Evolutionary conservation across 2,797 vertebrate genomes (phyloP), one percentile per base, ranked within the genome.

Genomic region (Cygnus olor): DNA sequence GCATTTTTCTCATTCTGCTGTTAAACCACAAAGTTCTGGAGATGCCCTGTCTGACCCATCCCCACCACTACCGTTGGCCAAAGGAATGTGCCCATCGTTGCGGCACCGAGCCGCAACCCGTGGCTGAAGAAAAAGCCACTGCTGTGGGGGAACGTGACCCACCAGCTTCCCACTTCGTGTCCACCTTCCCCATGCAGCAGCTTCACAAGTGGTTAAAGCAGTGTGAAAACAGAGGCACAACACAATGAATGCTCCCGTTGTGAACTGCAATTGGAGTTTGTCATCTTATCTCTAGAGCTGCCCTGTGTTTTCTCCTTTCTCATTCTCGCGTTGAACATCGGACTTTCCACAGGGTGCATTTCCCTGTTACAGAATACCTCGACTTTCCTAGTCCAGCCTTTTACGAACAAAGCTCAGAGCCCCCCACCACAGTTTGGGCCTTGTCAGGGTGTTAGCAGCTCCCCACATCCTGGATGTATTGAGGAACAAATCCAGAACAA

Each of bases 401-500:
- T 72, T 34, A 36, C 0, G 6, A 44, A 45, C 12, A 38, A 47
- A 32, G 36, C 70, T 60, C 7, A 1, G n/a, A 53, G 7, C 56
- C 17, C 9, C 38, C 14, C 54, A 19, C 25, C 4, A 2, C 69
- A 42, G 5, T 34, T 2, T 32, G 30, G 90, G 34, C 64, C 14
- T 14, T 8, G 10, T 22, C 36, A 24, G 11, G 34, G 28, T 30
- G 18, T 32, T 54, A 69, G 49, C 0, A 0, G 14, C 24, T 54
- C 14, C 70, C 27, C 0, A 0, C 53, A 47, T 20, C 34, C n/a
- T 8, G 34, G 14, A 25, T 47, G 19, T 42, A 24, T 36, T 61
- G 61, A 60, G 38, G 61, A 63, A 44, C 40, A 64, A 42, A 92
- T 53, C 76, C 86, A 63, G 81, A 44, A 78, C 90, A 83, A 93